Percentiles rank a stretch among this genome's conserved stretches.
Evolutionary conservation across 53 echinoderm and acorn worm genomes (phyloP).

Genomic region (Antedon mediterranea): DNA sequence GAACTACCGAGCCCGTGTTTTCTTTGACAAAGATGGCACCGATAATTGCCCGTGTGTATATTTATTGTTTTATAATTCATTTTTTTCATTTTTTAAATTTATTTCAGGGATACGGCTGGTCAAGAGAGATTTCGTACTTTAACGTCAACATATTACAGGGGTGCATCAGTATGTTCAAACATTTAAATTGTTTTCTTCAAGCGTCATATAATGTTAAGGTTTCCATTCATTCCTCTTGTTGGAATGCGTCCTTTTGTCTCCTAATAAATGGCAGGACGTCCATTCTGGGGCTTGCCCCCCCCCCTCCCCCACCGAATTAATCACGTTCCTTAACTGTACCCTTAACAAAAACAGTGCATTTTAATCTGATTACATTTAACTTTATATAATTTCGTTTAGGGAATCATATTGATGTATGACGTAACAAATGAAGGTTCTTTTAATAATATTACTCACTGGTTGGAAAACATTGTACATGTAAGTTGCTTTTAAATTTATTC

Average conservation of each 20-base stretch:
- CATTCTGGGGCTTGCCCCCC: too few species aligned
- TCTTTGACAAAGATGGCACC: too few species aligned
- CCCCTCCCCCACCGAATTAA: too few species aligned
- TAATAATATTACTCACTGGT: conserved; percentile 50
- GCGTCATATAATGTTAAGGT: too few species aligned
- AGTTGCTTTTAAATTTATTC: conserved; percentile 4
- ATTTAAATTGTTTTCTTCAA: neutral
- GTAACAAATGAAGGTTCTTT: conserved; percentile 53
- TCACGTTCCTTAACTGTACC: too few species aligned
- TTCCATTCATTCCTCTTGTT: too few species aligned
- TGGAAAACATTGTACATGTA: conserved; percentile 55
- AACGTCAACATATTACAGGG: conserved; percentile 63
- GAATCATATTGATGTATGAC: conserved; percentile 65
- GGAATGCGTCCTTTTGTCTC: too few species aligned
- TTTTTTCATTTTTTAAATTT: neutral
- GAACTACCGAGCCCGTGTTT: too few species aligned
- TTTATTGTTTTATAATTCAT: too few species aligned
- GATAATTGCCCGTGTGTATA: too few species aligned
- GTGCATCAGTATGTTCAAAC: conserved; percentile 38
- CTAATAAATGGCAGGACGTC: too few species aligned
- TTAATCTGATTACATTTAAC: neutral
- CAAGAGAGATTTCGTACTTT: conserved; percentile 70
- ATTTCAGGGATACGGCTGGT: conserved; percentile 66
- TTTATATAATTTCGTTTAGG: conserved; percentile 23
- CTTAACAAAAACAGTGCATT: too few species aligned